Evolutionary conservation across 2,797 vertebrate genomes (phyloP).

Genomic region (Sebastes hubbsi): DNA sequence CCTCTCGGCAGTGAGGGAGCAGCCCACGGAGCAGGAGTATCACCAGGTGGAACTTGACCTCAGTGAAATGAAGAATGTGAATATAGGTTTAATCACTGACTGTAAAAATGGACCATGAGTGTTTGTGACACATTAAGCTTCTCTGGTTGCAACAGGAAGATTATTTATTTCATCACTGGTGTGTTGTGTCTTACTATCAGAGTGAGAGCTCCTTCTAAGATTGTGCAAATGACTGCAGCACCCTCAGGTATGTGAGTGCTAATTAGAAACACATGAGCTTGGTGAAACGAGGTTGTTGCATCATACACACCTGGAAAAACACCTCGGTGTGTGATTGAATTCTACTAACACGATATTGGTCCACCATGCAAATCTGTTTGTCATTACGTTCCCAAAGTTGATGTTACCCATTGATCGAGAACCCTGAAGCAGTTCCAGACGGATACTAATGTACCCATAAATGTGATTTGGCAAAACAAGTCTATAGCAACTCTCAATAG

Average conservation of each 20-base stretch:
- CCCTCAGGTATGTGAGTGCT: neutral
- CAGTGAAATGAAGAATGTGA: constrained; percentile 1
- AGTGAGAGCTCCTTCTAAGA: neutral
- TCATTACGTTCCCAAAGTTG: neutral
- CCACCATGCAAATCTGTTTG: neutral
- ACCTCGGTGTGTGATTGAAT: neutral
- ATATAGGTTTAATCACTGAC: neutral
- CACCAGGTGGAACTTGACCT: neutral
- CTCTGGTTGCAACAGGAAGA: neutral
- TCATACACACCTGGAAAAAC: neutral
- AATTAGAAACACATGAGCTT: neutral
- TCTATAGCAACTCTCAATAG: neutral
- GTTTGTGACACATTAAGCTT: neutral
- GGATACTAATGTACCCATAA: neutral
- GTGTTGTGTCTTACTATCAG: neutral
- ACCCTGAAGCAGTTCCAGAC: neutral
- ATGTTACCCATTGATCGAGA: neutral
- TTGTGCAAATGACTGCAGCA: neutral
- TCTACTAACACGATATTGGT: neutral
- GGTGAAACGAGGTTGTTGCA: neutral
- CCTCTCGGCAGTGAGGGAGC: constrained; percentile 2
- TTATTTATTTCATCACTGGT: neutral
- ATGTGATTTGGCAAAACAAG: neutral
- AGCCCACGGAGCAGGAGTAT: neutral
- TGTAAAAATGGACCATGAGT: neutral